These are phyloP conservation scores for Chondrosia reniformis DNA, from an alignment of 37 sponge, comb jelly and placozoan species.

Conservation along the genomic window DNA sequence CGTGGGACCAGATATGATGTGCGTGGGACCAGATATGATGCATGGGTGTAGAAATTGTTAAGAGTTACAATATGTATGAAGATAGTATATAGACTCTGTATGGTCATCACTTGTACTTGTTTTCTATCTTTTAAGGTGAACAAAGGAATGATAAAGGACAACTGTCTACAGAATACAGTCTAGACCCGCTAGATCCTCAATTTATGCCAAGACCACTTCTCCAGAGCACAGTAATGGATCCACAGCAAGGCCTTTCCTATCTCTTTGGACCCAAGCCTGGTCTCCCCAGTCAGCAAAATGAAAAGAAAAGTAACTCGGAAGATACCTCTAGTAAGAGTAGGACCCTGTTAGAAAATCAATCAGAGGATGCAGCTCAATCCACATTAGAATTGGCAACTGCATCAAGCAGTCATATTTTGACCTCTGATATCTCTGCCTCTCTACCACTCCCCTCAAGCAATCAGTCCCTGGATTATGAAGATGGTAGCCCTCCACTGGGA, in stretches of 20 bases:
- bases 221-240: not conserved
- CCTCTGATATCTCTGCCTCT: too few species aligned
- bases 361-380: too few species aligned
- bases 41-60: not conserved
- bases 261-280: not conserved
- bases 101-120: not conserved
- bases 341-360: too few species aligned
- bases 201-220: constrained; percentile 15
- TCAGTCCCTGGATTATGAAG: too few species aligned
- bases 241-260: too few species aligned
- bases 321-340: too few species aligned
- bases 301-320: too few species aligned
- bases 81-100: not conserved
- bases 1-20: not conserved
- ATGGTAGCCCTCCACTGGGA: too few species aligned
- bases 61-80: not conserved
- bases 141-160: not conserved
- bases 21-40: not conserved
- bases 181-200: not conserved
- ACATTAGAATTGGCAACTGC: too few species aligned
- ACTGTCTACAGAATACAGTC: not conserved
- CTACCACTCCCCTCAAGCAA: too few species aligned
- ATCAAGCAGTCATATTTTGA: too few species aligned
- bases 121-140: not conserved
- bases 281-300: not conserved